phyloP scores from a whole-genome alignment of 2,888 invertebrate genomes.

The Microplitis manilae region DNA sequence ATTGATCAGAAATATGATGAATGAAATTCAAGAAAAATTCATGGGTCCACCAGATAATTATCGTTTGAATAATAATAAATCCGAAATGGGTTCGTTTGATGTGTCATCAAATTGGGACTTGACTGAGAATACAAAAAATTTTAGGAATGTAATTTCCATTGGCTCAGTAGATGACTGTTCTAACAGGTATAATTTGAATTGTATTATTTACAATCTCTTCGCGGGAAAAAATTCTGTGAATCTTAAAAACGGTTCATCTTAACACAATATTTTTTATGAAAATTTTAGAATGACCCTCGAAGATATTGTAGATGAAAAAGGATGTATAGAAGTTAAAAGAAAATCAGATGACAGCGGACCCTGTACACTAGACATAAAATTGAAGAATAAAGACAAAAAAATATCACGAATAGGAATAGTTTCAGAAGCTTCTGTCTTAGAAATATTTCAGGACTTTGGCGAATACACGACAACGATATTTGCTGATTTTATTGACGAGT shows the following conservation, averaged over 20 bases:
- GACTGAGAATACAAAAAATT: background rate
- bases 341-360: conserved; percentile 56
- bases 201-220: background rate
- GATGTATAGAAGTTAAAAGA: conserved; percentile 62
- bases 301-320: conserved; percentile 65
- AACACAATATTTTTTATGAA: conserved; percentile 7
- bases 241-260: background rate
- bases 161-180: conserved; percentile 12
- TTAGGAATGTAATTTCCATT: conserved; percentile 30
- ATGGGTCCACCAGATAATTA: background rate
- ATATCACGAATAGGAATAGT: conserved; percentile 67
- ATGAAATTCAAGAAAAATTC: too few relatives aligned
- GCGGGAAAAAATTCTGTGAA: background rate
- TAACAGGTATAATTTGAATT: conserved; percentile 23
- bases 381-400: conserved; percentile 58
- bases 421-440: conserved; percentile 71
- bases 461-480: conserved; percentile 70
- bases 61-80: background rate
- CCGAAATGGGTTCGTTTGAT: background rate
- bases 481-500: conserved; percentile 68
- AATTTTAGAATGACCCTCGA: conserved; percentile 63
- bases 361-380: conserved; percentile 63
- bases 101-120: conserved; percentile 34
- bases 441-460: conserved; percentile 70
- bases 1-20: too few relatives aligned